Conservation (phyloP, 2,113 vertebrate genomes). For the Etia nguti region DNA sequence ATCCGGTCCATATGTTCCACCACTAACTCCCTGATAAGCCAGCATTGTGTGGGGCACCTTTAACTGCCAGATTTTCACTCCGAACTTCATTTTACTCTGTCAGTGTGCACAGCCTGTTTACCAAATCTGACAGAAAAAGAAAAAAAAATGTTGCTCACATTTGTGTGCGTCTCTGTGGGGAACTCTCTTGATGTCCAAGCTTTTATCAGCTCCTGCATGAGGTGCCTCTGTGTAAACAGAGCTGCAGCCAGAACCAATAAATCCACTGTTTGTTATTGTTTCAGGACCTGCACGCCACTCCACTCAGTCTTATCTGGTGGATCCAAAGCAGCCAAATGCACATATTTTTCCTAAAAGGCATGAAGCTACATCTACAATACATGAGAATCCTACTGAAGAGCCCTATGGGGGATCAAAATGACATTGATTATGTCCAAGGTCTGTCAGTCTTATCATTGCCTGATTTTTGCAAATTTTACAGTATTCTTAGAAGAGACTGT, state of each 20-base stretch:
- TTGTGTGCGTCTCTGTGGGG: background rate
- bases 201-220: slow-evolving; percentile 28
- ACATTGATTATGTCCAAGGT: background rate
- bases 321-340: background rate
- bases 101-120: background rate
- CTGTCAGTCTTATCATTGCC: background rate
- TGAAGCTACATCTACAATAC: background rate
- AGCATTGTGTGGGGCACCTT: background rate
- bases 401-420: background rate
- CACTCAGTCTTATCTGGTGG: slow-evolving; percentile 19
- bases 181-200: background rate
- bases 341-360: background rate
- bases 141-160: background rate
- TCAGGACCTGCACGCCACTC: background rate
- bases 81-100: background rate
- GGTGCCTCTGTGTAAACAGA: background rate
- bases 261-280: slow-evolving; percentile 32
- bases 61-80: background rate
- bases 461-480: background rate
- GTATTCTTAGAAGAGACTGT: background rate
- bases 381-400: background rate
- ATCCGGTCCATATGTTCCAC: slow-evolving; percentile 1
- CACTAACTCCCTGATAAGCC: background rate
- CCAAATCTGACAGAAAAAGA: background rate
- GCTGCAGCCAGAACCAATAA: slow-evolving; percentile 26